A percentile compares a stretch with the other conserved stretches of the same genome.
Conservation (phyloP, 2,113 vertebrate genomes). For the Micronisus gabar region DNA sequence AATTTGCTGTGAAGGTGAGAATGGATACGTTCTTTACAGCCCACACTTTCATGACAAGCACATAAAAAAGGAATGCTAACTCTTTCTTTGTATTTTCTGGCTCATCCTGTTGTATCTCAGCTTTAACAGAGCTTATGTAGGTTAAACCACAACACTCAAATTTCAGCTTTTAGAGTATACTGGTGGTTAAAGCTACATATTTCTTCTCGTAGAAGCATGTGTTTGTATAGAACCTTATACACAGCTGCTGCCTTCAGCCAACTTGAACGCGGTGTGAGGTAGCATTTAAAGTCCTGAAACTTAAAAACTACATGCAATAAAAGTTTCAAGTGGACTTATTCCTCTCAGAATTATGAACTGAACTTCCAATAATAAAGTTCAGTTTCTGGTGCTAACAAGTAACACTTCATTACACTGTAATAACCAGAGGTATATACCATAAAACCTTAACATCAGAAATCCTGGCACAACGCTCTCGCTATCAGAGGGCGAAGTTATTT, state of each 20-base stretch:
- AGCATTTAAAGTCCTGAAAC: background rate
- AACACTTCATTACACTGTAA: background rate
- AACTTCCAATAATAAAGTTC: background rate
- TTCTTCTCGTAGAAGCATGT: background rate
- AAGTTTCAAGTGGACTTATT: background rate
- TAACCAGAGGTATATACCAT: background rate
- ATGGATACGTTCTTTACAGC: background rate
- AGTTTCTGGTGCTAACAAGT: background rate
- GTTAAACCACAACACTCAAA: slow-evolving; percentile 11
- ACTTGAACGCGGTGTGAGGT: background rate
- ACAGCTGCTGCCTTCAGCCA: background rate
- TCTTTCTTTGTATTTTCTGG: background rate
- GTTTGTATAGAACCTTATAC: background rate
- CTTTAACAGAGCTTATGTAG: background rate
- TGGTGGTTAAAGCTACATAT: background rate
- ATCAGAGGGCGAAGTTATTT: background rate
- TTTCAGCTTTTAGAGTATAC: background rate
- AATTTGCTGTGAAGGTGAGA: background rate
- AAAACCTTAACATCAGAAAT: background rate
- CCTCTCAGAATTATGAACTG: background rate
- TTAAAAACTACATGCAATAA: background rate
- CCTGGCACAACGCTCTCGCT: accelerated
- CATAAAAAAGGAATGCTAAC: background rate
- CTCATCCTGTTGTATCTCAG: background rate
- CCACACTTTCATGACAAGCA: background rate